Percentiles rank a stretch among this genome's conserved stretches.
Conservation (phyloP, 1,140 invertebrate genomes). For the Achroia grisella region DNA sequence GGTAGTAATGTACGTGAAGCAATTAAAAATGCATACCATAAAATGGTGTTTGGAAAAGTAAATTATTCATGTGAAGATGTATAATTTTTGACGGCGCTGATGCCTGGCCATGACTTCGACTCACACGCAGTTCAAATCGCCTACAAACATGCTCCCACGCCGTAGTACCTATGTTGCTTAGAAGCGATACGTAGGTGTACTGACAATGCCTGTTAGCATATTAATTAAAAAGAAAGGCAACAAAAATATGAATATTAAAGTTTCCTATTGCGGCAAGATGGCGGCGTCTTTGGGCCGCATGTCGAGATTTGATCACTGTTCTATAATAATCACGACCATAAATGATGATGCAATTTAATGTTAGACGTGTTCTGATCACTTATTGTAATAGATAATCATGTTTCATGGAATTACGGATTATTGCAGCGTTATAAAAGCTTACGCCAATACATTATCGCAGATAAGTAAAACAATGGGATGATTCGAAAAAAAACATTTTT, state of each 20-base stretch:
- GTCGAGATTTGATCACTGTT: background rate
- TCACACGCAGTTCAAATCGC: conserved; percentile 30
- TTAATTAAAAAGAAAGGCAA: conserved; percentile 66
- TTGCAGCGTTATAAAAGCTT: too few species aligned
- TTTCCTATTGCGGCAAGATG: conserved; percentile 23
- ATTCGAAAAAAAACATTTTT: too few species aligned
- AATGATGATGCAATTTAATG: background rate
- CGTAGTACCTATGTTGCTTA: conserved; percentile 24
- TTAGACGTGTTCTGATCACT: too few species aligned
- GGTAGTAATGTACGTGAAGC: too few species aligned
- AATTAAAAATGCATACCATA: too few species aligned
- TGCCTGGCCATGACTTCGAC: conserved; percentile 32
- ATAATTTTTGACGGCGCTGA: conserved; percentile 9
- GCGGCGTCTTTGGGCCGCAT: conserved; percentile 8
- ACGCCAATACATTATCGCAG: too few species aligned
- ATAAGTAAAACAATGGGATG: too few species aligned
- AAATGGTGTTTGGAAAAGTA: too few species aligned
- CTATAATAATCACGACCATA: background rate
- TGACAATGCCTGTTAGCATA: conserved; percentile 61
- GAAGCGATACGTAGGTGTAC: conserved; percentile 41
- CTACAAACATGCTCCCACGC: conserved; percentile 34
- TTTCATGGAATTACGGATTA: too few species aligned
- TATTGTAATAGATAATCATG: too few species aligned
- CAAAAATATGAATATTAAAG: conserved; percentile 52
- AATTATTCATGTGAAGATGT: conserved; percentile 4